A percentile compares a stretch with the other conserved stretches of the same genome.
Conservation (phyloP, 2,113 vertebrate species). For the Tupaia chinensis region DNA sequence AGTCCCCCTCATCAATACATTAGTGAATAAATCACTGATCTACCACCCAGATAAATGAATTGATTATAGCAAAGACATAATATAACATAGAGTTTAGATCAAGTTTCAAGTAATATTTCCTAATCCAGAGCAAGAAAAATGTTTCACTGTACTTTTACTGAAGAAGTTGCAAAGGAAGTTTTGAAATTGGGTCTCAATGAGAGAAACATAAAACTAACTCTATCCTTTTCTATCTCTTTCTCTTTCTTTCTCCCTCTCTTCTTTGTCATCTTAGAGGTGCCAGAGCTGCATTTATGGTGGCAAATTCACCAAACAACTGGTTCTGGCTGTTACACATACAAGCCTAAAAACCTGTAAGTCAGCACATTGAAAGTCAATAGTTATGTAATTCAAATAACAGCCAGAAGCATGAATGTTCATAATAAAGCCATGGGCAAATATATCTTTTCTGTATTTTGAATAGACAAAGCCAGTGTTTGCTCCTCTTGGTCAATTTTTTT, state of each 20-base stretch:
- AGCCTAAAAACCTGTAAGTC: slow-evolving; percentile 46
- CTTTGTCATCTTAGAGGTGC: neutral
- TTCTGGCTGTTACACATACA: neutral
- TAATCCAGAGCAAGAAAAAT: slow-evolving; percentile 27
- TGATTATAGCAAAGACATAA: neutral
- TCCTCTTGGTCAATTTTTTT: neutral
- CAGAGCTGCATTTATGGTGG: neutral
- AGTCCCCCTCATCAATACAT: neutral
- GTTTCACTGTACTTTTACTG: neutral
- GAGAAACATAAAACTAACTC: too few relatives aligned
- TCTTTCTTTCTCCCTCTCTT: too few relatives aligned
- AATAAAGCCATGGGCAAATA: neutral
- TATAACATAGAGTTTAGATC: neutral
- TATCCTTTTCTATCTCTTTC: neutral
- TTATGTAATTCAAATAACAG: neutral
- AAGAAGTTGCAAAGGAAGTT: slow-evolving; percentile 15
- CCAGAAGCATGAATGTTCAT: neutral
- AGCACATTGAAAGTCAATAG: neutral
- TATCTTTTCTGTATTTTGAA: neutral
- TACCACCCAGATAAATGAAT: neutral
- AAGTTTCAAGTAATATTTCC: slow-evolving; percentile 43
- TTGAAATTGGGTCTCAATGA: neutral
- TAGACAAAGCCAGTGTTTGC: neutral
- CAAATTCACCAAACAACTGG: neutral
- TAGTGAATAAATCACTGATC: slow-evolving; percentile 11